A percentile compares a stretch with the other conserved stretches of the same genome.
phyloP scores from a whole-genome alignment of 2,113 vertebrate species.

The Lampris incognitus region DNA sequence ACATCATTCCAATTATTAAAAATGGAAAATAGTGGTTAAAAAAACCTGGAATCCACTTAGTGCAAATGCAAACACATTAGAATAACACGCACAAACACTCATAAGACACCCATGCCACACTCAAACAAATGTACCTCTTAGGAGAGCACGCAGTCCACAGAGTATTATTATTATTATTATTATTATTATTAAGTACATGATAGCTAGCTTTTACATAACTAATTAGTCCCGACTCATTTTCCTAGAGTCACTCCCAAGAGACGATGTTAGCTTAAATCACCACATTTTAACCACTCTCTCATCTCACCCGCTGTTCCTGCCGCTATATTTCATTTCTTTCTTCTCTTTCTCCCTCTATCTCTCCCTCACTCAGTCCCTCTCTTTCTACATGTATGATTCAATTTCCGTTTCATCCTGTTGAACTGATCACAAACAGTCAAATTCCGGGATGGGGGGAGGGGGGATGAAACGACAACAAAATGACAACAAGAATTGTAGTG shows the following conservation, averaged over 20 bases:
- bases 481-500: constrained; percentile 40
- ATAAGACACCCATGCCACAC: not conserved
- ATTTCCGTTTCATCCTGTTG: too few relatives aligned
- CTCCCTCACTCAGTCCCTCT: not conserved
- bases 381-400: not conserved
- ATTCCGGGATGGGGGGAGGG: too few relatives aligned
- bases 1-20: too few relatives aligned
- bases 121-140: not conserved
- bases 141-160: constrained; percentile 1
- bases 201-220: constrained; percentile 27
- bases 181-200: constrained; percentile 19
- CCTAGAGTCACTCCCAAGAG: constrained; percentile 9
- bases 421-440: too few relatives aligned
- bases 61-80: too few relatives aligned
- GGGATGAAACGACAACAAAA: not conserved
- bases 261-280: constrained; percentile 8
- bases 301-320: too few relatives aligned
- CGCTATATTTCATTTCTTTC: too few relatives aligned
- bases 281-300: not conserved
- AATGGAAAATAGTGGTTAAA: too few relatives aligned
- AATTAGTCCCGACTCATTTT: constrained; percentile 44
- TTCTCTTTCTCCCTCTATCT: not conserved
- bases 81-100: constrained; percentile 10
- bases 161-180: constrained; percentile 29
- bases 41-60: too few relatives aligned